Base-by-base conservation (phyloP, 2,888 invertebrate genomes). In the Amblyjoppa fuscipennis region DNA sequence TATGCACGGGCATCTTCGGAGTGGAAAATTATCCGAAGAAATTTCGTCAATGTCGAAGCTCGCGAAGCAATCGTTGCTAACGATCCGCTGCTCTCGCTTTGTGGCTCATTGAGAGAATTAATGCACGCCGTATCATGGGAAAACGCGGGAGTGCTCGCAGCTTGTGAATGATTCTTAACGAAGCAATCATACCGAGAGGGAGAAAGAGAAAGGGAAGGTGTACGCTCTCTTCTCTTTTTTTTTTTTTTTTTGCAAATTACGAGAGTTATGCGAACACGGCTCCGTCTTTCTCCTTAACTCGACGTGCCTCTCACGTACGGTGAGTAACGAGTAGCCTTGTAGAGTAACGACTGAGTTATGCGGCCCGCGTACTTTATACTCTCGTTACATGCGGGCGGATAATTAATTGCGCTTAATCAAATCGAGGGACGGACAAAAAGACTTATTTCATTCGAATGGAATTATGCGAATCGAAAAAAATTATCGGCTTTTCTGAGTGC, bases 351-450 rank as follows among this genome's bases (percentile, higher is more conserved):
- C 71, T 45, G 11, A 28, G 25, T 66, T 28, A 66, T 79, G 83
- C 85, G 84, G 73, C 86, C 81, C 73, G 41, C n/a, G 87, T 89
- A 88, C 87, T 87, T 89, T 88, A 89, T 89, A 89, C 5, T n/a
- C 34, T 16, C 20, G 41, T 64, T 64, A 20, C 53, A 34, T 64
- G 28, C 56, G 56, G 56, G 56, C 25, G 56, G 87, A 86, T 87
- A 88, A 90, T 91, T 90, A 91, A 91, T 91, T 89, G 90, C 87
- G 88, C 89, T 91, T 90, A 91, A 91, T 88, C 87, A 88, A 69
- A 66, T 28, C 41, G 41, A 9, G 9, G 41, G 41, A 9, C 41
- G 68, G 68, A 80, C 70, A 85, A 78, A 83, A 79, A 81, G 81
- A 83, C 75, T 85, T 83, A 81, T 83, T 16, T n/a, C 2, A n/a